A percentile compares a stretch with the other conserved stretches of the same genome.
Evolutionary conservation across 2,113 vertebrate genomes (phyloP).

Genomic region (Cyanistes caeruleus): DNA sequence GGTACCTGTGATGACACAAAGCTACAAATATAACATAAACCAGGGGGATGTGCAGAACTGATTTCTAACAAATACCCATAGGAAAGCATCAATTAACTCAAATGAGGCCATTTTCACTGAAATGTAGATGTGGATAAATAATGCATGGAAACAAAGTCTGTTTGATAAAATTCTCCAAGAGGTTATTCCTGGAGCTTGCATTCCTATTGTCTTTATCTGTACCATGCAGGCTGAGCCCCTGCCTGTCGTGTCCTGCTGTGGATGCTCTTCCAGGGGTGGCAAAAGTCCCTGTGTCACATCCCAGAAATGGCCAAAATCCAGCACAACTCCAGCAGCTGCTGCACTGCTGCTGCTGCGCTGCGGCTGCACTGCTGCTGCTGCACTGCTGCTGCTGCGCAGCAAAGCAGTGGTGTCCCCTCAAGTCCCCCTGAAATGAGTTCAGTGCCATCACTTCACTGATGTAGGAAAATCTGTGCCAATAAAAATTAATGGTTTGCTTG

Average conservation of each 20-base stretch:
- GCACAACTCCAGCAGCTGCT: not conserved
- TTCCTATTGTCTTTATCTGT: slow-evolving; percentile 30
- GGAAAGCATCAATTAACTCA: not conserved
- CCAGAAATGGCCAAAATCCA: not conserved
- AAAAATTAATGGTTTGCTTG: not conserved
- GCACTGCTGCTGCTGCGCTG: no score
- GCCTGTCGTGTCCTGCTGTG: not conserved
- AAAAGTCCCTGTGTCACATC: not conserved
- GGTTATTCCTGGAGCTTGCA: slow-evolving; percentile 16
- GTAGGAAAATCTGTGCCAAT: not conserved
- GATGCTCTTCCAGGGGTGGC: not conserved
- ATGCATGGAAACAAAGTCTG: slow-evolving; percentile 29
- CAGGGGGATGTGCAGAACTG: not conserved
- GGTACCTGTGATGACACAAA: not conserved
- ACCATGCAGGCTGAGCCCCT: not conserved
- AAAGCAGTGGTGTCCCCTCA: not conserved
- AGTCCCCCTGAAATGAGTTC: not conserved
- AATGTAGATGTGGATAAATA: slow-evolving; percentile 31
- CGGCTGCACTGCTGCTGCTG: no score
- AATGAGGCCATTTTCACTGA: not conserved
- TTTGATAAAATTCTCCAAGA: not conserved
- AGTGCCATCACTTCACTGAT: not conserved
- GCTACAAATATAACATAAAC: not conserved
- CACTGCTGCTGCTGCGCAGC: not conserved
- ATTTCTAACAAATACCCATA: not conserved